A percentile compares a stretch with the other conserved stretches of the same genome.
These are phyloP conservation scores for Syngnathus rostellatus DNA, from an alignment of 2,797 vertebrate species.

Conservation along the genomic window DNA sequence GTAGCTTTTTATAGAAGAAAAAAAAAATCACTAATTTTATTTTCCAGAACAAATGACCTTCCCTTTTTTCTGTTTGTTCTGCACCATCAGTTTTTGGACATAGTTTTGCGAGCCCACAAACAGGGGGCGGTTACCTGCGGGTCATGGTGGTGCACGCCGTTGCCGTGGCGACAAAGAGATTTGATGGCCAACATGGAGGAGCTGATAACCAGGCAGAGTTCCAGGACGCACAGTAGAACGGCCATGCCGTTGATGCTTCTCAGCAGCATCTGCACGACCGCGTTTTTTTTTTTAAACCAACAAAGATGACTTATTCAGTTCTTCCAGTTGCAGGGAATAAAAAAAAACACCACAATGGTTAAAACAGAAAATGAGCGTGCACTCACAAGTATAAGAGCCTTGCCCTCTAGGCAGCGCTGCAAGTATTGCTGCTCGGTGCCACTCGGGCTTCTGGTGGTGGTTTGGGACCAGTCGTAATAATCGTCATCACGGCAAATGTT, in stretches of 20 bases:
- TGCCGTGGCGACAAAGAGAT: neutral
- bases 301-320: too few relatives aligned
- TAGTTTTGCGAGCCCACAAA: neutral
- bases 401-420: neutral
- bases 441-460: neutral
- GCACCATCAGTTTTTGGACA: too few relatives aligned
- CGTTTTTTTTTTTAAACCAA: neutral
- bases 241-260: neutral
- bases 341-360: neutral
- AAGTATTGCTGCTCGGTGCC: neutral
- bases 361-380: neutral
- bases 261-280: neutral
- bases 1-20: too few relatives aligned
- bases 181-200: neutral
- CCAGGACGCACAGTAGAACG: neutral
- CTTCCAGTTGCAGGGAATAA: neutral
- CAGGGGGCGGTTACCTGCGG: neutral
- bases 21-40: too few relatives aligned
- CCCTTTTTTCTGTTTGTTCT: too few relatives aligned
- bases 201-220: neutral
- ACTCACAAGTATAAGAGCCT: neutral
- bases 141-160: neutral
- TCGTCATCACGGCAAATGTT: neutral
- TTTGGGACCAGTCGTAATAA: neutral
- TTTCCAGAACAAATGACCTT: neutral